Percentiles rank a stretch among this genome's conserved stretches.
Evolutionary conservation across 2,888 invertebrate species (phyloP).

Genomic region (Pristionchus arcanus): DNA sequence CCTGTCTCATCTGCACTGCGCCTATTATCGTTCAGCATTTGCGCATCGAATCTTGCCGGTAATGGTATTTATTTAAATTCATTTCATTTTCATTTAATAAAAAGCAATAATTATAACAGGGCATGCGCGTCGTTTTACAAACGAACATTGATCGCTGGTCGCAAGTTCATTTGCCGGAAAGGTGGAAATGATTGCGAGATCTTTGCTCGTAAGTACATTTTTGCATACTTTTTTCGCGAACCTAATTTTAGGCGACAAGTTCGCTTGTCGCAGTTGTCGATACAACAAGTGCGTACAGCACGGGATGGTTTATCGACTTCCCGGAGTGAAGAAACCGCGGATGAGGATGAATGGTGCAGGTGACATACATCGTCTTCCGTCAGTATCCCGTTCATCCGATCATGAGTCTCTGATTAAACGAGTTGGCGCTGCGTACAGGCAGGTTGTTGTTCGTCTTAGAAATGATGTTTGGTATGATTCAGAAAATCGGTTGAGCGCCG

Average conservation of each 20-base stretch:
- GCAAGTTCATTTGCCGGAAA: background rate
- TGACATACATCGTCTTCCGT: background rate
- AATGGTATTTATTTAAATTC: background rate
- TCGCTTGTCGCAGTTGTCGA: background rate
- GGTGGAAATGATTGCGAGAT: background rate
- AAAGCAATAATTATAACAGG: background rate
- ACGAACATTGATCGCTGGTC: background rate
- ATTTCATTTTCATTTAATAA: too few relatives aligned
- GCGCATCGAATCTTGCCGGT: background rate
- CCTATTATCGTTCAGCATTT: background rate
- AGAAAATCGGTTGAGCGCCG: background rate
- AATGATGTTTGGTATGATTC: background rate
- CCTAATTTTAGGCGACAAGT: constrained; percentile 3
- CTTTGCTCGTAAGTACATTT: background rate
- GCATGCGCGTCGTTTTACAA: background rate
- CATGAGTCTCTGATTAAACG: background rate
- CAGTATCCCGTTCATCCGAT: background rate
- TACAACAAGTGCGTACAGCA: background rate
- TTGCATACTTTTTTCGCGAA: too few relatives aligned
- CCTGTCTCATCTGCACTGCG: background rate
- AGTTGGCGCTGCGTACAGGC: background rate
- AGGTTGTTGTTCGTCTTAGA: too few relatives aligned
- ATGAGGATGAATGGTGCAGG: background rate
- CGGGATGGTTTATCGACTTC: background rate
- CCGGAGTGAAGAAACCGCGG: background rate